Evolutionary conservation across 2,888 invertebrate genomes (phyloP), one percentile per base, ranked within the genome.

Genomic region (Dicyrtoma fusca): DNA sequence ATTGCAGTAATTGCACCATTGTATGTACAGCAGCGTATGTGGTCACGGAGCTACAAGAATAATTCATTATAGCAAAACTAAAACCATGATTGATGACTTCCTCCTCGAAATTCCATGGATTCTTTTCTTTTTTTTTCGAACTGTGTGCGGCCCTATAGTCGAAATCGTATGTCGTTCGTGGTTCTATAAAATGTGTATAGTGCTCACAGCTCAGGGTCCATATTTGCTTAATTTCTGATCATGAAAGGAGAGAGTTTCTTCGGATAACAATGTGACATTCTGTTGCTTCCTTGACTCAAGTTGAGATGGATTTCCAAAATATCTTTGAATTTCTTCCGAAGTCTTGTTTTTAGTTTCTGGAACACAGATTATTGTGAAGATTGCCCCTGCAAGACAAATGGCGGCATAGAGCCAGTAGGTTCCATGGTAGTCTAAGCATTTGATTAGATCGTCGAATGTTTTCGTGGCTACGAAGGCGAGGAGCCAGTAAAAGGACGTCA

Each of bases 301-400:
- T 42, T 26, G 25, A 14, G 14, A 34, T 8, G 34, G 17, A 1
- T 4, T 42, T 51, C 53, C 44, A 47, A 73, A 73, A 59, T 63
- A 42, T 21, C 23, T 25, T 80, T 89, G 88, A 64, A 92, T 91
- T 79, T 91, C 90, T 69, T 86, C 86, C 53, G 93, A 83, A 0
- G 88, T 88, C 81, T 91, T 88, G 0, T 92, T 92, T 83, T 93
- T 93, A 0, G 94, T 94, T 85, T 94, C 94, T 0, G 93, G 93
- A 72, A 94, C 83, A 44, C 88, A 84, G 74, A 89, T 89, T 3
- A 74, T 19, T 11, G 74, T 65, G 63, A 72, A 72, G 5, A 72
- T 19, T 26, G 76, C 69, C 21, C 77, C 77, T 8, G 59, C 23
- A 1, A 64, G 62, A 61, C 77, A 74, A 44, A 78, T 59, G 5